A percentile compares a stretch with the other conserved stretches of the same genome.
Evolutionary conservation across 2,888 invertebrate genomes (phyloP).

Genomic region (Amblyjoppa proteus): DNA sequence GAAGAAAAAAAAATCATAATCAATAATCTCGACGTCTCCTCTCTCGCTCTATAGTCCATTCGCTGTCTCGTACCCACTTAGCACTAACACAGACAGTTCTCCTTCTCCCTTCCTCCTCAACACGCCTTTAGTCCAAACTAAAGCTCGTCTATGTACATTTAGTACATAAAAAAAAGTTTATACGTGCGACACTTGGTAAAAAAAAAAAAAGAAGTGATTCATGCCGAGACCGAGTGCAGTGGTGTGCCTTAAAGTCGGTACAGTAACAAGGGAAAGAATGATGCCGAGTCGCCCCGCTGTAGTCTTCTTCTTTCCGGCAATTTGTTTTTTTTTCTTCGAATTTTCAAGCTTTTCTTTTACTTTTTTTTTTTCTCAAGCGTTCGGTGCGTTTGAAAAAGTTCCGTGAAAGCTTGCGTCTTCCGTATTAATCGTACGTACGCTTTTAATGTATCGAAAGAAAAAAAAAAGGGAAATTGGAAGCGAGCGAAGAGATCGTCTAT

Average conservation of each 20-base stretch:
- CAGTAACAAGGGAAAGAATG: not conserved
- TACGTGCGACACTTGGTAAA: not conserved
- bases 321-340: not conserved
- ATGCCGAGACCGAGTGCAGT: constrained; percentile 66
- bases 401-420: not conserved
- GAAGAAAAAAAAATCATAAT: constrained; percentile 44
- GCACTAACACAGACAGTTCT: constrained; percentile 64
- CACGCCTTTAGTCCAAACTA: not conserved
- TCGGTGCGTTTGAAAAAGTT: not conserved
- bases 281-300: not conserved
- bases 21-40: constrained; percentile 40
- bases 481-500: constrained; percentile 85
- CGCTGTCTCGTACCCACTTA: constrained; percentile 65
- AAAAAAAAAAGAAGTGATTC: constrained; percentile 51
- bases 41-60: constrained; percentile 55
- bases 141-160: constrained; percentile 20
- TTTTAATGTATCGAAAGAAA: constrained; percentile 46
- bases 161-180: constrained; percentile 11
- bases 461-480: constrained; percentile 60
- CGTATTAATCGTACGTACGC: not conserved
- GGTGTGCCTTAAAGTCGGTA: constrained; percentile 15
- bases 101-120: constrained; percentile 74
- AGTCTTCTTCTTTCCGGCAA: constrained; percentile 75
- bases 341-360: not conserved
- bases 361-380: not conserved